phyloP scores from a whole-genome alignment of 2,888 invertebrate species.

The Villa cingulata region DNA sequence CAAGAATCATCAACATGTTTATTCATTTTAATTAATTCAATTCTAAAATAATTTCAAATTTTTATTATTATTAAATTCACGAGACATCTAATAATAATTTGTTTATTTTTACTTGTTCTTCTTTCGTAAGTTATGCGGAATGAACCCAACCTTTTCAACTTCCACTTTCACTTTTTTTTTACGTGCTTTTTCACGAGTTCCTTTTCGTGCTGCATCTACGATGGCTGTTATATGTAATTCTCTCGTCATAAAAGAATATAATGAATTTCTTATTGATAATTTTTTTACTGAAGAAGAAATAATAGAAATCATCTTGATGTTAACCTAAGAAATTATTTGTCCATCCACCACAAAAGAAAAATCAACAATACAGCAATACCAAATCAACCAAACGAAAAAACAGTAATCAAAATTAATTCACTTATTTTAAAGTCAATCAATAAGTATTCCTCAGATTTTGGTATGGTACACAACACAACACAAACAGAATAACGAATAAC shows the following conservation, averaged over 20 bases:
- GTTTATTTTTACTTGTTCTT: slow-evolving; percentile 37
- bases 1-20: slow-evolving; percentile 48
- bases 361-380: too few species aligned
- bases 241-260: slow-evolving; percentile 15
- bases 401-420: too few species aligned
- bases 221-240: slow-evolving; percentile 43
- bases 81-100: slow-evolving; percentile 15
- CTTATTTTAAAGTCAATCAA: too few species aligned
- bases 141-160: slow-evolving; percentile 59
- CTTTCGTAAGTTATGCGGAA: slow-evolving; percentile 54
- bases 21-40: slow-evolving; percentile 35
- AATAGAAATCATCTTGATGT: not conserved
- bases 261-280: slow-evolving; percentile 13
- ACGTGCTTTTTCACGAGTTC: slow-evolving; percentile 61
- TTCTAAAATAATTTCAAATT: slow-evolving; percentile 24
- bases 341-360: too few species aligned
- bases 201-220: slow-evolving; percentile 66
- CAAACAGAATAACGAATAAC: too few species aligned
- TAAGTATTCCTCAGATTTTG: too few species aligned
- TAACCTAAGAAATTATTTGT: too few species aligned
- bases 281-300: not conserved
- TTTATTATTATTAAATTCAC: not conserved
- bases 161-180: slow-evolving; percentile 66
- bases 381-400: too few species aligned
- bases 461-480: too few species aligned